Conservation (phyloP, 2,797 vertebrate genomes). For the Dicrostonyx torquatus region DNA sequence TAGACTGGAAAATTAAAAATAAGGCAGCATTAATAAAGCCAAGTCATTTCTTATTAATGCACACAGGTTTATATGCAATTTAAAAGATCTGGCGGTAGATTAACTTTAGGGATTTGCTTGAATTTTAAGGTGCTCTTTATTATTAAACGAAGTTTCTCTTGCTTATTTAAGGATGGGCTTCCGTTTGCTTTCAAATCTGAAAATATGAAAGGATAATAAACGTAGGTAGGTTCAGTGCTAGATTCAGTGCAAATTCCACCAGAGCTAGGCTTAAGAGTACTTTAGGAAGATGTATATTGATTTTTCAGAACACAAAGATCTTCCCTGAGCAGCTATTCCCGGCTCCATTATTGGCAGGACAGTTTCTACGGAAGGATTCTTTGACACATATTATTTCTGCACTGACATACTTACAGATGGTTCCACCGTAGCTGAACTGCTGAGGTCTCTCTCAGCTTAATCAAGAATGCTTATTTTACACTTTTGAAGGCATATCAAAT, state of each 20-base stretch:
- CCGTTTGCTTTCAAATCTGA: constrained; percentile 61
- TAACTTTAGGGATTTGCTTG: constrained; percentile 50
- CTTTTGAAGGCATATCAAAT: constrained; percentile 67
- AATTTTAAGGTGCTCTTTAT: constrained; percentile 58
- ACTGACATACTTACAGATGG: constrained; percentile 17
- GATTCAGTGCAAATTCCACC: not conserved
- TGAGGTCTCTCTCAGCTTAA: constrained; percentile 47
- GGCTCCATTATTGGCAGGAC: not conserved
- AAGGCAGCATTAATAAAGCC: constrained; percentile 65
- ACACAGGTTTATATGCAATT: constrained; percentile 56
- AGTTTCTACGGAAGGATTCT: constrained; percentile 29
- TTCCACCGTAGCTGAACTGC: not conserved
- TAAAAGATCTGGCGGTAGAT: constrained; percentile 33
- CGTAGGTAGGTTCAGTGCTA: not conserved
- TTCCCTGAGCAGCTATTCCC: constrained; percentile 39
- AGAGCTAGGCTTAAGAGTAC: constrained; percentile 44
- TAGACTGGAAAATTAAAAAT: constrained; percentile 69
- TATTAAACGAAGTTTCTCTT: constrained; percentile 52
- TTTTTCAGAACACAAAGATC: constrained; percentile 39
- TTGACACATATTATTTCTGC: not conserved
- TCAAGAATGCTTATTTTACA: constrained; percentile 61
- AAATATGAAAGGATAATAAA: constrained; percentile 58
- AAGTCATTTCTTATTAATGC: constrained; percentile 72
- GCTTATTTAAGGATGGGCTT: constrained; percentile 42
- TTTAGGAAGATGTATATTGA: constrained; percentile 43